Evolutionary conservation across 2,113 vertebrate species (phyloP), one percentile per base, ranked within the genome.

Genomic region (Ictalurus punctatus): DNA sequence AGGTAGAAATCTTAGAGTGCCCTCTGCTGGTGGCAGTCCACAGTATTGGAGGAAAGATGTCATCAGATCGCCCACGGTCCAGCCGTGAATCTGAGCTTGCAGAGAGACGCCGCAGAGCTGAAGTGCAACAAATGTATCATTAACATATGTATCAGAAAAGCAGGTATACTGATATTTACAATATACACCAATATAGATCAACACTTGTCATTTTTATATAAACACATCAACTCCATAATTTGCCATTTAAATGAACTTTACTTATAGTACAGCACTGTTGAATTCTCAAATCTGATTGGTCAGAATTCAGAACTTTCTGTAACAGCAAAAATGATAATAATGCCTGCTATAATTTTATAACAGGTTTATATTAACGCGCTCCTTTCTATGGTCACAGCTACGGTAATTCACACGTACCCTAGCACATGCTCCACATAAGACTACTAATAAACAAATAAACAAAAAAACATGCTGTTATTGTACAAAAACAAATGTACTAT

Each of bases 31-130:
- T 89, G 89, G 89, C 37, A 17, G 67, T 25, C 44, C 86, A 89
- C 90, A 91, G 76, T 91, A 88, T 25, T 86, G 76, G 14, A 91
- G n/a, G 52, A 92, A 84, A 30, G 88, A 89, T 6, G 69, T 73
- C 54, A 92, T 58, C 89, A 93, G 91, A 52, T 84, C 81, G 13
- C 88, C 90, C 65, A 92, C 92, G 1, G 90, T 93, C 90, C 91
- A 92, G 81, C 88, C 84, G 25, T 56, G 83, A 86, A 85, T 13
- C 63, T 40, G 63, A 27, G 90, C 88, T 34, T 58, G 80, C 23
- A 14, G 74, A 80, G 87, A 92, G 25, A 92, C 40, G 17, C 89
- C 87, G 74, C 56, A 79, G 54, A 93, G 89, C 93, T 93, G 76
- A 61, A 52, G 27, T 34, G 14, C 34, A 79, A 80, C n/a, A 85